These are phyloP conservation scores for Eulemur rubriventer DNA, from an alignment of 2,797 vertebrate genomes.

Conservation along the genomic window DNA sequence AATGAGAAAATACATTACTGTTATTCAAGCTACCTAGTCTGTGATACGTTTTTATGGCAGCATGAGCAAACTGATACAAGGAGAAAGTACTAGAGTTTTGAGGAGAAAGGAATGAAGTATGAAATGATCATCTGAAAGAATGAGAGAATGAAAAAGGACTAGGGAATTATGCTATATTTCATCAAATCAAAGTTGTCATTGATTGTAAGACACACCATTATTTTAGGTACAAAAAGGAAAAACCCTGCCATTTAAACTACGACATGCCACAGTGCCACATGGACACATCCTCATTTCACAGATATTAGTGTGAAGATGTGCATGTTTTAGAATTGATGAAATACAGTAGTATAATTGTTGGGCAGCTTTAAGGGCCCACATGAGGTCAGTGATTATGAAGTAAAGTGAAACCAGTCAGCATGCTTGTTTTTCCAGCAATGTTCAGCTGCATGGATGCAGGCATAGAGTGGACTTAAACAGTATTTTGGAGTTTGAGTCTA, in stretches of 20 bases:
- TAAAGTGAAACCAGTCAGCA: neutral
- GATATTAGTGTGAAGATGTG: neutral
- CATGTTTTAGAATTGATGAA: conserved; percentile 1
- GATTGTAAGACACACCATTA: neutral
- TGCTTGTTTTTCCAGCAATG: neutral
- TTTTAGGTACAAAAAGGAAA: neutral
- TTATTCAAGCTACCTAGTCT: neutral
- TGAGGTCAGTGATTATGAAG: neutral
- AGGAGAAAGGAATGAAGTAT: neutral
- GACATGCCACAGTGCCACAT: neutral
- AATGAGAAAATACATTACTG: neutral
- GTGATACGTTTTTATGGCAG: neutral
- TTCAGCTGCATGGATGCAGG: neutral
- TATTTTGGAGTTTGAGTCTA: neutral
- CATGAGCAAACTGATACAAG: neutral
- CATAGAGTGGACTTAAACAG: neutral
- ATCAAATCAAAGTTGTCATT: neutral
- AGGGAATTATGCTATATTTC: neutral
- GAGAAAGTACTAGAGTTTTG: neutral
- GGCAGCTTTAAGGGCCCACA: neutral
- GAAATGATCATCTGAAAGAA: neutral
- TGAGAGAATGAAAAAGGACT: neutral
- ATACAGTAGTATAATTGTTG: neutral
- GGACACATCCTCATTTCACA: neutral
- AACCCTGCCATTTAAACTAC: neutral